phyloP scores from a whole-genome alignment of 2,888 invertebrate species.

The Cheilosia soror region DNA sequence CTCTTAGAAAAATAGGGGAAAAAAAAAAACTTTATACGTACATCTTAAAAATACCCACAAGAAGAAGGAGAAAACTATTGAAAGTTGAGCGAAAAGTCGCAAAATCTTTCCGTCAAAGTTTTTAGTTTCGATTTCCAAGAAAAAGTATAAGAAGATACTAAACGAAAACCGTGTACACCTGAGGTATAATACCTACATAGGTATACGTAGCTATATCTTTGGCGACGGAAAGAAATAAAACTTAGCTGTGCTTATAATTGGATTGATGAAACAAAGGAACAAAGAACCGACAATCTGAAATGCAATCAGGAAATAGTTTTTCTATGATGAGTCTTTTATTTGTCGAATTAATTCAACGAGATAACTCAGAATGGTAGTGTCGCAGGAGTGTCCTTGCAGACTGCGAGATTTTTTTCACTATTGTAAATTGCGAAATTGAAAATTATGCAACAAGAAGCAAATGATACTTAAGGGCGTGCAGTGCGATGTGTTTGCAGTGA shows the following conservation, averaged over 20 bases:
- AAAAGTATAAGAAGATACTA: neutral
- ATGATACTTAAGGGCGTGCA: too few species aligned
- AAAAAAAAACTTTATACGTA: neutral
- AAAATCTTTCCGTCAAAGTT: conserved; percentile 8
- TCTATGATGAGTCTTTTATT: conserved; percentile 22
- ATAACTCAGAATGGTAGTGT: neutral
- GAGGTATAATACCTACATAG: neutral
- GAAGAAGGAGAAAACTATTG: neutral
- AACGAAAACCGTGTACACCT: conserved; percentile 10
- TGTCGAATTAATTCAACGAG: conserved; percentile 10
- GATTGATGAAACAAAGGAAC: conserved; percentile 20
- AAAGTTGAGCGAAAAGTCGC: conserved; percentile 7
- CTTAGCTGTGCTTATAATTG: conserved; percentile 41
- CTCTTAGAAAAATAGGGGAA: neutral
- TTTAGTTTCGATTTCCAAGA: neutral
- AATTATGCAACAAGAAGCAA: neutral
- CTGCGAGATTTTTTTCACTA: neutral
- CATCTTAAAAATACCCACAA: conserved; percentile 2
- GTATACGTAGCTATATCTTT: neutral
- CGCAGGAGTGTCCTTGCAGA: neutral
- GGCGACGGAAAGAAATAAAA: conserved; percentile 23
- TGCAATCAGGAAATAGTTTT: conserved; percentile 48
- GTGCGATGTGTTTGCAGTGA: too few species aligned
- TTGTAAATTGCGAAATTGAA: neutral
- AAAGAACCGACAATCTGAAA: conserved; percentile 14